These are phyloP conservation scores for Vannuccia rotundouncinata DNA, from an alignment of 2,888 invertebrate species.

Conservation along the genomic window DNA sequence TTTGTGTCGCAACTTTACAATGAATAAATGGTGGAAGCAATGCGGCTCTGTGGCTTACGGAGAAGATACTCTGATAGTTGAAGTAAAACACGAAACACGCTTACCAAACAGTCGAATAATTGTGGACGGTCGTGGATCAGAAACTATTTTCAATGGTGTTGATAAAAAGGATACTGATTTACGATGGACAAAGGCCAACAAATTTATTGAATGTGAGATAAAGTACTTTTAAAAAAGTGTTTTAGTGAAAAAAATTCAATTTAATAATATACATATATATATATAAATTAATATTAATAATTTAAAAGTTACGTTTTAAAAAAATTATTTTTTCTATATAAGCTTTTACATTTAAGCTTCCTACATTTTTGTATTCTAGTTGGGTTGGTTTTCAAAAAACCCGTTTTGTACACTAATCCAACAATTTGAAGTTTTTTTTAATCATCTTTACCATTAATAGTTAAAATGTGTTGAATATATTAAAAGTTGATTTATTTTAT, in stretches of 20 bases:
- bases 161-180: constrained; percentile 42
- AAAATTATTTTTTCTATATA: too few species aligned
- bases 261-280: not conserved
- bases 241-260: too few species aligned
- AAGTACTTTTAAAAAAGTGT: too few species aligned
- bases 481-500: not conserved
- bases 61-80: constrained; percentile 37
- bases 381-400: too few species aligned
- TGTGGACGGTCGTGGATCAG: constrained; percentile 44
- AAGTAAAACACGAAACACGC: constrained; percentile 3
- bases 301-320: too few species aligned
- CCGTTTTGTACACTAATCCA: too few species aligned
- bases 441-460: too few species aligned
- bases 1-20: constrained; percentile 41
- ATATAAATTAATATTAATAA: not conserved
- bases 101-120: constrained; percentile 40
- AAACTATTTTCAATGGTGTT: constrained; percentile 46
- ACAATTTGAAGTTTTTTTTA: too few species aligned
- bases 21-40: constrained; percentile 41
- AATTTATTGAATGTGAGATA: constrained; percentile 3
- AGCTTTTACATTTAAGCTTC: too few species aligned
- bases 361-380: too few species aligned
- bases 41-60: constrained; percentile 43
- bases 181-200: constrained; percentile 43
- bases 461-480: too few species aligned